A percentile compares a stretch with the other conserved stretches of the same genome.
phyloP scores from a whole-genome alignment of 2,888 invertebrate species.

The Heteromyza rotundicornis region DNA sequence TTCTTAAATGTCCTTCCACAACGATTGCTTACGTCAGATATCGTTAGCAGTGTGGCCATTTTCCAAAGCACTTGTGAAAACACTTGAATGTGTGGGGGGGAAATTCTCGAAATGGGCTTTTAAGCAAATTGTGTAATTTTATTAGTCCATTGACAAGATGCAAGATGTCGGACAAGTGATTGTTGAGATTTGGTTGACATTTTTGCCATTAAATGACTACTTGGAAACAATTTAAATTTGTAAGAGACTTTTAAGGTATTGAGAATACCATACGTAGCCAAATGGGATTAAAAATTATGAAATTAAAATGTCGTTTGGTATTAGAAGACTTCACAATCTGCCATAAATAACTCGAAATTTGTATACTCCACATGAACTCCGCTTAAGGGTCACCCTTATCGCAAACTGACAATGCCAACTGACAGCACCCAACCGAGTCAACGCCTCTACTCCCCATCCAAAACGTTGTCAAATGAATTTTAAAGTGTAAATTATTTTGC shows the following conservation, averaged over 20 bases:
- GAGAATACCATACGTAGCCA: too few species aligned
- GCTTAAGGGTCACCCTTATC: too few species aligned
- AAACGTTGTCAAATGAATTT: constrained; percentile 4
- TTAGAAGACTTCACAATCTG: too few species aligned
- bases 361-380: too few species aligned
- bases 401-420: too few species aligned
- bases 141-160: constrained; percentile 31
- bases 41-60: not conserved
- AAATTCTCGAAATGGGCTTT: constrained; percentile 38
- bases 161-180: not conserved
- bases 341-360: too few species aligned
- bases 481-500: not conserved
- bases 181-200: not conserved
- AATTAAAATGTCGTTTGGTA: too few species aligned
- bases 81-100: not conserved
- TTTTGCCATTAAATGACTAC: not conserved
- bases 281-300: too few species aligned
- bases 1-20: constrained; percentile 7
- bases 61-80: constrained; percentile 32
- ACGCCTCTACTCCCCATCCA: too few species aligned
- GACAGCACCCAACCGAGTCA: not conserved
- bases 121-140: constrained; percentile 52
- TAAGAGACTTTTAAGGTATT: too few species aligned
- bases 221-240: too few species aligned
- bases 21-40: not conserved